These are phyloP conservation scores for Brachynemurus nebulosus DNA, from an alignment of 2,888 invertebrate genomes.

Conservation along the genomic window DNA sequence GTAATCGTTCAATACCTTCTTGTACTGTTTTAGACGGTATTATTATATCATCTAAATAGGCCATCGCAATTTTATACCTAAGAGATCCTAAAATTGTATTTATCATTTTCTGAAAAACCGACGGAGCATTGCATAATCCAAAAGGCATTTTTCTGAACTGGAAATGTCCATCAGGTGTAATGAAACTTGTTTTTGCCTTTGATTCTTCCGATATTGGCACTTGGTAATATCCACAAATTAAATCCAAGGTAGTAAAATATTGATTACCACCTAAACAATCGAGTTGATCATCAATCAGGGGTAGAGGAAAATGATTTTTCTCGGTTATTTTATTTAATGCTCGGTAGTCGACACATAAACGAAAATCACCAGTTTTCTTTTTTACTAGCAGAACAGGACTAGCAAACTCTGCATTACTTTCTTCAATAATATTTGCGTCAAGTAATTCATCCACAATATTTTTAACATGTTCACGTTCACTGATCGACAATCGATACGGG, in stretches of 20 bases:
- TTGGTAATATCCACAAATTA: constrained; percentile 23
- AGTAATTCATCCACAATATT: constrained; percentile 16
- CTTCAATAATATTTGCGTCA: constrained; percentile 19
- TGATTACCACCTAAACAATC: constrained; percentile 20
- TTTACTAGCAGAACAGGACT: constrained; percentile 19
- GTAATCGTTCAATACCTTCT: no score
- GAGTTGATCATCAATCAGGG: constrained; percentile 21
- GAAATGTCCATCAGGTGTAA: constrained; percentile 21
- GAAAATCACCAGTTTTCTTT: constrained; percentile 18
- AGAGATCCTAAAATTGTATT: no score
- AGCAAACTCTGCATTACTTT: constrained; percentile 21
- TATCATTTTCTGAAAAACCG: constrained; percentile 15
- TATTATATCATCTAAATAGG: constrained; percentile 19
- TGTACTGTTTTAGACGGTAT: constrained; percentile 16
- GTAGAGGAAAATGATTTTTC: constrained; percentile 18
- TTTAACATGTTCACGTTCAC: no score
- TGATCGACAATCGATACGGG: no score
- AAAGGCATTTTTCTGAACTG: constrained; percentile 24
- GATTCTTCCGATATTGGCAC: constrained; percentile 19
- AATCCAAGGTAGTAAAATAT: constrained; percentile 21
- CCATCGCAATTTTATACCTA: constrained; percentile 13
- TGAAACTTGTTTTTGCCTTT: constrained; percentile 23
- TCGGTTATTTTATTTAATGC: constrained; percentile 19
- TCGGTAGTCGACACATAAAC: constrained; percentile 22
- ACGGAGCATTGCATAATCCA: constrained; percentile 20